Percentiles rank a stretch among this genome's conserved stretches.
phyloP scores from a whole-genome alignment of 2,113 vertebrate genomes.

The Cavia porcellus region DNA sequence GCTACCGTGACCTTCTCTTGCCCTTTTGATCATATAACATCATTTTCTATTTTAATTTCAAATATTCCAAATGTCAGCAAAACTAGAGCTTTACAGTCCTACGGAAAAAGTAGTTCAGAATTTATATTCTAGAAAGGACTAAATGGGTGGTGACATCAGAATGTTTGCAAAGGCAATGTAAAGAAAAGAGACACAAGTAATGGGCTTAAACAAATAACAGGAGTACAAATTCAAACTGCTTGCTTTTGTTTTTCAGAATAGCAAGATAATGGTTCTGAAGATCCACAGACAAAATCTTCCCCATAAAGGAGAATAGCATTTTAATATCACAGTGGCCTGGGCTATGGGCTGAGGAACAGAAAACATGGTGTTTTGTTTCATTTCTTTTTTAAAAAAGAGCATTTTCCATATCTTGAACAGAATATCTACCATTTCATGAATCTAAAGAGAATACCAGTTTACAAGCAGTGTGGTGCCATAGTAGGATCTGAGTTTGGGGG shows the following conservation, averaged over 20 bases:
- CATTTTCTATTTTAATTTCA: slow-evolving; percentile 43
- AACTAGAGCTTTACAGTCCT: not conserved
- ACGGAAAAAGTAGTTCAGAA: not conserved
- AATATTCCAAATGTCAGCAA: slow-evolving; percentile 32
- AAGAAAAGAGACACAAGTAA: slow-evolving; percentile 8
- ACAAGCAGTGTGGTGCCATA: not conserved
- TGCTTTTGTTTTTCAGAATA: not conserved
- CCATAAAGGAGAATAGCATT: not conserved
- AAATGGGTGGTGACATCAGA: not conserved
- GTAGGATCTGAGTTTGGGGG: not conserved
- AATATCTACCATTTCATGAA: not conserved
- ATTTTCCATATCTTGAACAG: not conserved
- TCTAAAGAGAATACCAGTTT: slow-evolving; percentile 14
- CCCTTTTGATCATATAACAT: slow-evolving; percentile 8
- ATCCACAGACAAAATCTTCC: not conserved
- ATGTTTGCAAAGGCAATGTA: not conserved
- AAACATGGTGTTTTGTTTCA: not conserved
- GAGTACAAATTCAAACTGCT: not conserved
- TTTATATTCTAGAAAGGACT: slow-evolving; percentile 29
- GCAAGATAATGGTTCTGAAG: not conserved
- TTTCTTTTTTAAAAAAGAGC: slow-evolving; percentile 12
- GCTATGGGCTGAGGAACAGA: not conserved
- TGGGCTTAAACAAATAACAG: not conserved
- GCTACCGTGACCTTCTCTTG: not conserved
- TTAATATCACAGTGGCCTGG: not conserved